Evolutionary conservation across 2,797 vertebrate genomes (phyloP), one percentile per base, ranked within the genome.

Genomic region (Tokudaia tokunoshimensis): DNA sequence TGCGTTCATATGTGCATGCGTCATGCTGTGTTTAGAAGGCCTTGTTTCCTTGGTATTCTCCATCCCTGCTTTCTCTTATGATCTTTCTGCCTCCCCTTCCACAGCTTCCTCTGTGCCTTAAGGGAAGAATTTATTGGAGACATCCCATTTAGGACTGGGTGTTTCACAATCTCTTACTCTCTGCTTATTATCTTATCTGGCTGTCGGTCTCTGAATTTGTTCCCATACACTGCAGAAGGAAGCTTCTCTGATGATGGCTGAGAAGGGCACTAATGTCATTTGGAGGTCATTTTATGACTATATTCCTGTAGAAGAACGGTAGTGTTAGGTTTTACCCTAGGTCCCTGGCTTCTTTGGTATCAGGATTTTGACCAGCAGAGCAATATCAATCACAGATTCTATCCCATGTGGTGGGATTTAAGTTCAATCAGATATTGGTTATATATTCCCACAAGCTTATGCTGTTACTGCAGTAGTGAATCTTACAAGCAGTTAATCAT

Each of bases 341-440:
- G 19, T 22, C 3, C 26, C 83, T 85, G 29, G 17, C 44, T 19
- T 50, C 50, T n/a, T 61, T 34, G 82, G 17, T 47, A 65, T 47
- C 59, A 47, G 7, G 26, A 34, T 31, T 59, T 65, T 13, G 6
- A 29, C 29, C 29, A 22, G 17, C 41, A 2, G 41, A 13, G 6
- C 19, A 67, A 11, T 1, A 3, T 67, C 29, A 50, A 0, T 1
- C 5, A 19, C 11, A 2, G 61, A 2, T 9, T 19, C 59, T 8
- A 22, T 34, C 61, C 47, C 82, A 65, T 47, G 61, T 17, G 34
- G 82, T 34, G 26, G 29, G 11, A 6, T 63, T 50, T 67, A 65
- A 50, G 22, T 34, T 10, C 3, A 3, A 14, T 19, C 82, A 67
- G 61, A 65, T 50, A 34, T 4, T 47, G 61, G 19, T n/a, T 67